Conservation (phyloP, 2,888 invertebrate genomes). For the Ophion costatus region DNA sequence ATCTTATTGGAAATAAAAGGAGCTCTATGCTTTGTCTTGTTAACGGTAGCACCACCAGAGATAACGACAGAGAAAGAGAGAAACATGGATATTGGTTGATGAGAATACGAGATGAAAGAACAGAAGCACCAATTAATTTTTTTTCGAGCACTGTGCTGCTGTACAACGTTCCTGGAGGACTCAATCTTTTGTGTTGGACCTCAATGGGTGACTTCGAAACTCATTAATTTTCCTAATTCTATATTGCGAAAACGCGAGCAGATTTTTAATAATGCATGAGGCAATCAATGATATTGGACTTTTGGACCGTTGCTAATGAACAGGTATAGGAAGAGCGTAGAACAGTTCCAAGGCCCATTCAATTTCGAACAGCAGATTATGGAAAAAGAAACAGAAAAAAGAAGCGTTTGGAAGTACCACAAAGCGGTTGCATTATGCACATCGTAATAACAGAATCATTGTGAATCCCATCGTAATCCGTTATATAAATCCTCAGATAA, state of each 20-base stretch:
- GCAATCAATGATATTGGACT: no score
- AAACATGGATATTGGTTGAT: constrained; percentile 22
- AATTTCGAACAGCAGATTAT: background rate
- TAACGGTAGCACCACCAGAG: background rate
- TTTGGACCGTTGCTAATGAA: background rate
- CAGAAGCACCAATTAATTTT: constrained; percentile 57
- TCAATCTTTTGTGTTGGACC: constrained; percentile 1
- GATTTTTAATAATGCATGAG: background rate
- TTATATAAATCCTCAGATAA: no score
- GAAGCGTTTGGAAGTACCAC: no score
- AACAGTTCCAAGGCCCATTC: background rate
- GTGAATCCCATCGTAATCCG: no score
- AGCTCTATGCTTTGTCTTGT: constrained; percentile 29
- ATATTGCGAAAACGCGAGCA: background rate
- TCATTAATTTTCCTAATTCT: constrained; percentile 8
- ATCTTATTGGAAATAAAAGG: constrained; percentile 54
- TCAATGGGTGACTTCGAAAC: constrained; percentile 3
- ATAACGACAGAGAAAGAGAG: background rate
- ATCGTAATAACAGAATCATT: no score
- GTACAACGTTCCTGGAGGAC: constrained; percentile 23
- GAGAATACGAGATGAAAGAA: constrained; percentile 54
- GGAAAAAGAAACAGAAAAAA: no score
- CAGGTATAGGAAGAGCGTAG: background rate
- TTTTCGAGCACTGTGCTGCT: constrained; percentile 31
- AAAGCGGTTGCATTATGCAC: no score